Evolutionary conservation across 2,797 vertebrate genomes (phyloP), one percentile per base, ranked within the genome.

Genomic region (Amniataba percoides): DNA sequence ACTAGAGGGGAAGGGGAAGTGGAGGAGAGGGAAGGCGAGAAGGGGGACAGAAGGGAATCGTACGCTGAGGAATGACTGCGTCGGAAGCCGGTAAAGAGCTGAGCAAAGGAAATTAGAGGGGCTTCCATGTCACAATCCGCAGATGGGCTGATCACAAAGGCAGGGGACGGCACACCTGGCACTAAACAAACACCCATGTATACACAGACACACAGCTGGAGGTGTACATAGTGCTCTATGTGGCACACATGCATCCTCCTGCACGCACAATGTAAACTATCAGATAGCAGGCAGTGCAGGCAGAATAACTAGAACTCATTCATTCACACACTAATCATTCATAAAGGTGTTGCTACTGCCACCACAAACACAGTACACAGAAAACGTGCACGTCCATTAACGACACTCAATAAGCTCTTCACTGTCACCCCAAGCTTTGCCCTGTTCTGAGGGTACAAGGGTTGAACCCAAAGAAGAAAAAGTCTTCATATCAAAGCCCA

Each of bases 401-500:
- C 23, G 39, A 48, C 64, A 4, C 73, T 34, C 34, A 36, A 3
- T 40, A 15, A 74, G 78, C 67, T 55, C 66, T 67, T 66, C 59
- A 69, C 63, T 9, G 27, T 62, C 23, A 10, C 57, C 48, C 71
- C 42, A 42, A 80, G 66, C 71, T 27, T 23, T 1, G 48, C 43
- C 59, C 36, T 0, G 21, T 56, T 83, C 56, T 58, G 71, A 66
- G 74, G 71, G 27, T 60, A 51, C 70, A 21, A 67, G 82, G 81
- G 68, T 88, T 48, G 56, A 87, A 86, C 67, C 61, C 71, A 62
- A 84, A 85, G 86, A 89, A 71, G 84, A 83, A 72, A 80, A 88
- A 86, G 81, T 88, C 83, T 72, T 87, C 80, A 78, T 69, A 88
- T 82, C 86, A 89, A 90, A 83, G 65, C 85, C 83, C 81, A 85